Evolutionary conservation across 2,888 invertebrate species (phyloP), one percentile per base, ranked within the genome.

Genomic region (Alviniconcha strummeri): DNA sequence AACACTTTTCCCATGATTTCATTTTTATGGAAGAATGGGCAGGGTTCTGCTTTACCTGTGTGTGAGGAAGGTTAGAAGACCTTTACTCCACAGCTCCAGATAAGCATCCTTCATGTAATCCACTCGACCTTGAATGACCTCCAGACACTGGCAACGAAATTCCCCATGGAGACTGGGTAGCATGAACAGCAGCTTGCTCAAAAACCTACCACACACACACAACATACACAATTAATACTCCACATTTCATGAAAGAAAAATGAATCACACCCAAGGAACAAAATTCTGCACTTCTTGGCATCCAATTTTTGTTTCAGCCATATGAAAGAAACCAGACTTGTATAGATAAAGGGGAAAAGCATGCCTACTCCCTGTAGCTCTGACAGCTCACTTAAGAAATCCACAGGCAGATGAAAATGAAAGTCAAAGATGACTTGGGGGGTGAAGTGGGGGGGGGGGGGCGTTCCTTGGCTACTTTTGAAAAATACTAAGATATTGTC

Each of bases 121-220:
- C 0, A 93, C 87, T 55, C 92, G 86, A 7, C 89, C 82, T 57
- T 86, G 88, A 19, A 94, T 87, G 52, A 93, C 88, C 87, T 93
- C 93, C 85, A 94, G 88, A 88, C 92, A 92, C 78, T 88, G 87
- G 0, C 88, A 88, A 17, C 90, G 88, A 85, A 91, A 92, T 69
- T 91, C 91, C 17, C 93, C 93, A 87, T 93, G 91, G n/a, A 93
- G 86, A 78, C 90, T 90, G 5, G 94, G 93, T 85, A 94, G 86
- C 87, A 92, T 88, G 84, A 92, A 93, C 84, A 94, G 85, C n/a
- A 93, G 84, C 86, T 92, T 92, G 83, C 89, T 90, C 87, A 92
- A 77, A 84, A 92, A 93, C 85, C 93, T 93, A 86, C 9, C 4
- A 15, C 54, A 55, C 55, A 75, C 5, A 75, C 7, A 2, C 36